Evolutionary conservation across 1,140 invertebrate species (phyloP), one percentile per base, ranked within the genome.

Genomic region (Holotrichia oblita): DNA sequence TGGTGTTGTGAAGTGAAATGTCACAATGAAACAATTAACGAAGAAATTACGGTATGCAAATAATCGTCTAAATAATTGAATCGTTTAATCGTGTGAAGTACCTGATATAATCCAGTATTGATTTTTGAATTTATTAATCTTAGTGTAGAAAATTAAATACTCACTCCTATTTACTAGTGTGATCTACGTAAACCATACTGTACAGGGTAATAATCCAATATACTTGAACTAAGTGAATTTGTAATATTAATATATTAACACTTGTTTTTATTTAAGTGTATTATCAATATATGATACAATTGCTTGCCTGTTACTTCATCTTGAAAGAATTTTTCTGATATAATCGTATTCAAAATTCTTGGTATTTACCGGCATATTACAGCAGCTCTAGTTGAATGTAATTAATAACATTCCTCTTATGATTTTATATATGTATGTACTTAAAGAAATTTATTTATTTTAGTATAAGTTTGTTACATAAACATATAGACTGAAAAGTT

Each of bases 1-100:
- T 98, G 96, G 96, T 98, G 97, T 89, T 98, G 97, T 87, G 89
- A 91, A 76, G 96, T 98, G 4, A 91, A 94, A 84, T 98, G 96
- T 86, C 91, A 96, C 81, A 93, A 91, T 83, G 96, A 94, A 86
- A 92, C 91, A 10, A 89, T 93, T 61, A 94, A 95, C 82, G 94
- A 95, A 84, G 96, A 94, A 94, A 92, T 96, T 80, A 94, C 93
- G 64, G 91, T 95, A 80, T 96, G 94, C 89, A 96, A 95, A 76
- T 76, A 55, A 76, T 17, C 48, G 14, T 44, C 20, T 55, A 69
- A 69, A 69, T 24, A 34, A 69, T 14, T 34, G 12, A 69, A 69
- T 69, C 12, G 4, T 76, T 76, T 27, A 76, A 76, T 27, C 22
- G 41, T 75, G 42, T 41, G 40, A 41, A 17, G 73, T 74, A 74